Percentiles rank a stretch among this genome's conserved stretches.
Evolutionary conservation across 2,113 vertebrate species (phyloP).

Genomic region (Rhipidura dahli): DNA sequence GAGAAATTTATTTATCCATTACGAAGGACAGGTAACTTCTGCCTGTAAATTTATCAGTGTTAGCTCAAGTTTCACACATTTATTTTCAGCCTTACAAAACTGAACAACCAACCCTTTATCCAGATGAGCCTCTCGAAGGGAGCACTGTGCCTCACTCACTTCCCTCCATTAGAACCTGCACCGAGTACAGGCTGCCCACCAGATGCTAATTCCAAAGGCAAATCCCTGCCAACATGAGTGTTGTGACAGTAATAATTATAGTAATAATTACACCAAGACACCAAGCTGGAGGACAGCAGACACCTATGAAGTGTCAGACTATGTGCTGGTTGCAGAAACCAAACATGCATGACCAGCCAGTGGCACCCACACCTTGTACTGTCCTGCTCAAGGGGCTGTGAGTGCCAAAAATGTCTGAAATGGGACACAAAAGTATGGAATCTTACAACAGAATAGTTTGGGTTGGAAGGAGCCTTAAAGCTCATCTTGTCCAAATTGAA

Average conservation of each 20-base stretch:
- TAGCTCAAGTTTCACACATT: background rate
- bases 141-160: background rate
- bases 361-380: background rate
- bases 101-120: background rate
- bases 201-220: background rate
- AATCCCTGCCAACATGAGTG: background rate
- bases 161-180: background rate
- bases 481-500: background rate
- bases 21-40: background rate
- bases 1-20: background rate
- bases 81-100: background rate
- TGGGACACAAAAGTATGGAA: background rate
- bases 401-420: background rate
- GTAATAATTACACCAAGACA: background rate
- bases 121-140: background rate
- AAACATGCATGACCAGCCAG: background rate
- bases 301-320: background rate
- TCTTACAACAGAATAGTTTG: background rate
- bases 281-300: background rate
- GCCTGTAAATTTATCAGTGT: background rate
- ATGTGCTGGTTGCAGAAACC: background rate
- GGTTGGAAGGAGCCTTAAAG: background rate
- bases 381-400: background rate
- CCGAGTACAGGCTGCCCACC: background rate
- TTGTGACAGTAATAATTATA: rapidly evolving